phyloP scores from a whole-genome alignment of 2,113 vertebrate genomes.

The Actinemys pallida region DNA sequence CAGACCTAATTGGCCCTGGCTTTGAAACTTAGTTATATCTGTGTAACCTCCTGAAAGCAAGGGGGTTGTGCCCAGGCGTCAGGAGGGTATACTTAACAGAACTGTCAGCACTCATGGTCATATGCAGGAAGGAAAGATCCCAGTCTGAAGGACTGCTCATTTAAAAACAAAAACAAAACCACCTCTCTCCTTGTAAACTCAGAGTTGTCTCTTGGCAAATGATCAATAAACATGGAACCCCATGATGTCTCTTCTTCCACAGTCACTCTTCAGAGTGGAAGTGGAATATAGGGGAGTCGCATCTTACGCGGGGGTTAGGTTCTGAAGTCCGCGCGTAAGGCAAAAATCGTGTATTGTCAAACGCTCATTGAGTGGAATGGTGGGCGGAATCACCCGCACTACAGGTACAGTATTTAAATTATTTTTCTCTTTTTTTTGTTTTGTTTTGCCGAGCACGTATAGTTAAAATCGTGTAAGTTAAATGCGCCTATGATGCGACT shows the following conservation, averaged over 20 bases:
- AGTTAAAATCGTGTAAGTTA: too few species aligned
- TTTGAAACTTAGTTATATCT: too few species aligned
- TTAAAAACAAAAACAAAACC: background rate
- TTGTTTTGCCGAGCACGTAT: too few species aligned
- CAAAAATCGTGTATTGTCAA: too few species aligned
- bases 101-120: background rate
- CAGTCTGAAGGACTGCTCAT: fast-evolving
- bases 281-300: background rate
- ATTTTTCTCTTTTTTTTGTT: too few species aligned
- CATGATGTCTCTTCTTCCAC: background rate
- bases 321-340: too few species aligned
- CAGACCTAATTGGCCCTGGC: background rate
- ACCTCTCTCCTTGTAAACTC: background rate
- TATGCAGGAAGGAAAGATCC: background rate
- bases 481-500: too few species aligned
- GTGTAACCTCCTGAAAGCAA: background rate
- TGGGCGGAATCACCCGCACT: too few species aligned
- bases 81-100: background rate
- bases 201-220: background rate
- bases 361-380: too few species aligned
- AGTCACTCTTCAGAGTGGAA: background rate
- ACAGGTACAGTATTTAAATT: too few species aligned
- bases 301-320: too few species aligned
- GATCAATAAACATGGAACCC: background rate
- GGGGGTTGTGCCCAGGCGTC: background rate